Percentiles rank a stretch among this genome's conserved stretches.
phyloP scores from a whole-genome alignment of 2,888 invertebrate genomes.

The Cryptocephalus primarius region DNA sequence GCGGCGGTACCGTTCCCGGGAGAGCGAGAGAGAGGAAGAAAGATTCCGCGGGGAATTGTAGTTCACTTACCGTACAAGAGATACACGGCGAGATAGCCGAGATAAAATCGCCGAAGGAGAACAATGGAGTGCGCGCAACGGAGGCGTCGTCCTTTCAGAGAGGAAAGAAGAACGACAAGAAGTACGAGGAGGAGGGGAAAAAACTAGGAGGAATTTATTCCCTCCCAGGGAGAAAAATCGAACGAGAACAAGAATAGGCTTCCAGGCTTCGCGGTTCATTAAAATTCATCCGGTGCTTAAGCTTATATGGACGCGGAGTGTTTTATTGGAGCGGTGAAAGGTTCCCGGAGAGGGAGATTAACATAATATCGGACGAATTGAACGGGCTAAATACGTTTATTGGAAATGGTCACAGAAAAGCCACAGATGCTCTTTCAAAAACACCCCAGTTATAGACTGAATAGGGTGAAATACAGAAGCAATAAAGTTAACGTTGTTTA shows the following conservation, averaged over 20 bases:
- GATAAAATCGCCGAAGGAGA: conserved; percentile 17
- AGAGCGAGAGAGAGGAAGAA: conserved; percentile 3
- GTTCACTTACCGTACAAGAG: conserved; percentile 20
- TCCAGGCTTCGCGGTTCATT: neutral
- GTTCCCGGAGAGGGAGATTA: too few species aligned
- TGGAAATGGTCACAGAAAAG: too few species aligned
- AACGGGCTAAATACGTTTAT: too few species aligned
- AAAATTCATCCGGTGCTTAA: neutral
- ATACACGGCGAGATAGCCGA: conserved; percentile 19
- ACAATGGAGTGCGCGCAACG: conserved; percentile 9
- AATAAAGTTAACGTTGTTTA: too few species aligned
- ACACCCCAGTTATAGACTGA: too few species aligned
- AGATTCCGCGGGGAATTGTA: conserved; percentile 14
- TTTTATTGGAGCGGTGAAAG: too few species aligned
- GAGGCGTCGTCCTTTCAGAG: conserved; percentile 5
- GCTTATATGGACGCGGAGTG: too few species aligned
- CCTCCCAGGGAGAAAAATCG: neutral
- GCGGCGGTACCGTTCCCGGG: conserved; percentile 6
- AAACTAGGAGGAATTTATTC: neutral
- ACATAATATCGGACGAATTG: too few species aligned
- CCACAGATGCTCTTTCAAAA: too few species aligned
- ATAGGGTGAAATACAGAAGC: too few species aligned
- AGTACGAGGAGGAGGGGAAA: too few species aligned
- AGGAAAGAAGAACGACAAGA: neutral
- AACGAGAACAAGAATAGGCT: too few species aligned